These are phyloP conservation scores for Ptyas mucosa DNA, from an alignment of 2,113 vertebrate species.

Conservation along the genomic window DNA sequence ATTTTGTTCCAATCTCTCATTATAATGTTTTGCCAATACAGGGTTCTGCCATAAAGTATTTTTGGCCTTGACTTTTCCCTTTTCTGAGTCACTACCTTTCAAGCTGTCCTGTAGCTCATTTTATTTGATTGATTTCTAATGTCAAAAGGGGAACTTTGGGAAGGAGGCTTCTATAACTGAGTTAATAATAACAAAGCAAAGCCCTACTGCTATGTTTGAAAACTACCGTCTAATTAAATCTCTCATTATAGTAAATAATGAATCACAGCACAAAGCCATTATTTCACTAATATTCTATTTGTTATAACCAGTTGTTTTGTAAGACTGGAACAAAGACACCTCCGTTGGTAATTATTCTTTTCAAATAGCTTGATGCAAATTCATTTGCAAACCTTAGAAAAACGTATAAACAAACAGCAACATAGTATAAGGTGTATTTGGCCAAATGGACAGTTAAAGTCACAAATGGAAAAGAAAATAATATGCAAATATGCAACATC, in stretches of 20 bases:
- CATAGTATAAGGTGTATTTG: not conserved
- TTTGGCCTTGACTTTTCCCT: slow-evolving; percentile 12
- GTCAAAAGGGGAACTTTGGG: slow-evolving; percentile 31
- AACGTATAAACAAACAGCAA: not conserved
- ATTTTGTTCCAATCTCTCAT: not conserved
- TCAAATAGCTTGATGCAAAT: not conserved
- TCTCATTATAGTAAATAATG: slow-evolving; percentile 11
- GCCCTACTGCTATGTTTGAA: slow-evolving; percentile 37
- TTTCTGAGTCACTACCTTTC: not conserved
- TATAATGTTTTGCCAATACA: not conserved
- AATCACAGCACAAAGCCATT: slow-evolving; percentile 8
- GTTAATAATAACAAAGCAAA: slow-evolving; percentile 32
- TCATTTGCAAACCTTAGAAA: not conserved
- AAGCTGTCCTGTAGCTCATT: not conserved
- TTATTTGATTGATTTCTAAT: slow-evolving; percentile 31
- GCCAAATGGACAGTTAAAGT: not conserved
- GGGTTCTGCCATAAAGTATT: slow-evolving; percentile 15
- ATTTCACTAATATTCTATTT: slow-evolving; percentile 14
- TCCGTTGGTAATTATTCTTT: not conserved
- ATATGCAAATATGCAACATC: not conserved
- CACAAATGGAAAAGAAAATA: not conserved
- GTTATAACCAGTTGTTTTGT: not conserved
- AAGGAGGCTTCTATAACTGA: not conserved
- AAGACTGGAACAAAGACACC: not conserved
- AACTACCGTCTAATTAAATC: slow-evolving; percentile 34